Evolutionary conservation across 1,140 invertebrate genomes (phyloP).

Genomic region (Drosophila simulans): DNA sequence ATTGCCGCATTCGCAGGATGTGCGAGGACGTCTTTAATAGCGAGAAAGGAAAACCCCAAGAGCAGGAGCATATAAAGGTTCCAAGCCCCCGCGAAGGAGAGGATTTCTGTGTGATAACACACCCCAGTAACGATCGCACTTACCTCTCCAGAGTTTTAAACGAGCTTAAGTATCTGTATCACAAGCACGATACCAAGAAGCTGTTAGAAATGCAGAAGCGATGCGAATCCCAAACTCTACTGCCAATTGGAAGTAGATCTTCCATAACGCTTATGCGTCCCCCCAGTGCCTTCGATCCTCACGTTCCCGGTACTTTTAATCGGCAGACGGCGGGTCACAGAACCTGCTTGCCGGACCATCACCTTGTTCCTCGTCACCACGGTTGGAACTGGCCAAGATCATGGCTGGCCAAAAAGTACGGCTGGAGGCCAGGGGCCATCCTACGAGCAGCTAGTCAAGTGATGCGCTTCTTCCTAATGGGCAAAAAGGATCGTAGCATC

Average conservation of each 20-base stretch:
- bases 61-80: not conserved
- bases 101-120: constrained; percentile 42
- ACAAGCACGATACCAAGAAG: constrained; percentile 44
- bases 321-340: constrained; percentile 37
- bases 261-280: not conserved
- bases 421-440: constrained; percentile 73
- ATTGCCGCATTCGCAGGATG: constrained; percentile 64
- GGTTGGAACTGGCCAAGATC: constrained; percentile 71
- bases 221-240: constrained; percentile 15
- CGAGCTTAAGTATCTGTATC: constrained; percentile 62
- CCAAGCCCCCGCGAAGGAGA: constrained; percentile 28
- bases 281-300: not conserved
- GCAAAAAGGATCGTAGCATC: constrained; percentile 11
- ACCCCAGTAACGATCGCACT: constrained; percentile 32
- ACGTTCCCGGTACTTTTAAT: not conserved
- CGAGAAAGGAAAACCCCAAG: not conserved
- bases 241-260: not conserved
- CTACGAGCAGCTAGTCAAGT: constrained; percentile 54
- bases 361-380: constrained; percentile 50
- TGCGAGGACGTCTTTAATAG: constrained; percentile 59
- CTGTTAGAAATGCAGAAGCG: not conserved
- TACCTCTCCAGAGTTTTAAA: constrained; percentile 66
- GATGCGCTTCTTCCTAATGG: constrained; percentile 67
- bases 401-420: constrained; percentile 28
- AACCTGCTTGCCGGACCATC: constrained; percentile 30